These are phyloP conservation scores for human DNA, from an alignment of 2,113 vertebrate species.

Conservation along the genomic window DNA sequence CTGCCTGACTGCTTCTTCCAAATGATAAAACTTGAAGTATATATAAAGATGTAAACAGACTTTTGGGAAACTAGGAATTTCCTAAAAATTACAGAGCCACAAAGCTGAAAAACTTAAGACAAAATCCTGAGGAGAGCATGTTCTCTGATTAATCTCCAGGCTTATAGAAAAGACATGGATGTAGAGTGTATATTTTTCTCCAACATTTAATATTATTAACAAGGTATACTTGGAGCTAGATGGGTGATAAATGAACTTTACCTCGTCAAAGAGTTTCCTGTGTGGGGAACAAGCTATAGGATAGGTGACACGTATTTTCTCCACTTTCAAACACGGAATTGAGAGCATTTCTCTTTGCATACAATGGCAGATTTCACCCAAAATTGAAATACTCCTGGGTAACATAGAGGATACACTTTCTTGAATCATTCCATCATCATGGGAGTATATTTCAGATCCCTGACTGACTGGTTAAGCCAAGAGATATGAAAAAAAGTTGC, in stretches of 20 bases:
- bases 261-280: neutral
- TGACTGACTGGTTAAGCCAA: neutral
- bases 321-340: neutral
- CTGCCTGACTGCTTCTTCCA: neutral
- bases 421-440: neutral
- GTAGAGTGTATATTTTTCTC: neutral
- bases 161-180: neutral
- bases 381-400: neutral
- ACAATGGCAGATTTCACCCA: neutral
- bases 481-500: neutral
- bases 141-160: neutral
- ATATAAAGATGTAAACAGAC: neutral
- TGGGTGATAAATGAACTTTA: neutral
- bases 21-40: neutral
- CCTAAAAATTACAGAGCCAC: neutral
- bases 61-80: neutral
- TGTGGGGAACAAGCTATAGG: neutral
- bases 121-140: neutral
- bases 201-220: neutral
- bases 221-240: neutral
- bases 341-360: neutral
- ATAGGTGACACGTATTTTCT: neutral
- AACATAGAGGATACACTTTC: neutral
- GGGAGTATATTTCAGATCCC: neutral
- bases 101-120: neutral